Evolutionary conservation across 2,888 invertebrate species (phyloP).

Genomic region (Philonicus albiceps): DNA sequence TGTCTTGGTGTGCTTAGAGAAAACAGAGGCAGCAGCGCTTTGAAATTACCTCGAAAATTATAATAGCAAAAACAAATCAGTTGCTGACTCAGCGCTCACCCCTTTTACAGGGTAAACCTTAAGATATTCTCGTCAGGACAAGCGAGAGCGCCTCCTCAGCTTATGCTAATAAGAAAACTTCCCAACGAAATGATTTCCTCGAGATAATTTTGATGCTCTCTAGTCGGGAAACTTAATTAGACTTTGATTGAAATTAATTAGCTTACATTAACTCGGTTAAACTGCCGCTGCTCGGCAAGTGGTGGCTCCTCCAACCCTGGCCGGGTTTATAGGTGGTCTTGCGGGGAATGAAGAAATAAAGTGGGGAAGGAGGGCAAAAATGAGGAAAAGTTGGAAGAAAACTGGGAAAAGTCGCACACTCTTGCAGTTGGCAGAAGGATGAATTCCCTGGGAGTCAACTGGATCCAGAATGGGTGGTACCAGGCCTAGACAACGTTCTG

Average conservation of each 20-base stretch:
- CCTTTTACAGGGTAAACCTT: neutral
- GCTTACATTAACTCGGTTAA: conserved; percentile 44
- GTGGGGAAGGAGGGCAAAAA: neutral
- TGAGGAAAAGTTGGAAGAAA: conserved; percentile 8
- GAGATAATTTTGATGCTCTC: conserved; percentile 34
- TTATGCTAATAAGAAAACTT: conserved; percentile 39
- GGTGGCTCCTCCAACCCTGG: neutral
- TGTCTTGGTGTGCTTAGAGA: neutral
- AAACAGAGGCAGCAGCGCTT: neutral
- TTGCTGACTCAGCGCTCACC: neutral
- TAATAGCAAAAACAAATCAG: neutral
- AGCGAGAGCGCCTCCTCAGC: neutral
- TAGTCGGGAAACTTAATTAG: conserved; percentile 43
- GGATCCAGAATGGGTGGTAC: neutral
- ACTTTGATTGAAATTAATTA: conserved; percentile 45
- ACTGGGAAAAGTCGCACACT: neutral
- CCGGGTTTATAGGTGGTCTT: neutral
- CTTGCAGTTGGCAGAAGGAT: neutral
- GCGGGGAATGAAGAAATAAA: neutral
- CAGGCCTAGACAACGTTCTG: neutral
- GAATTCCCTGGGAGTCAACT: neutral
- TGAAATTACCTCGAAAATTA: neutral
- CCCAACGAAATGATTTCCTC: conserved; percentile 30
- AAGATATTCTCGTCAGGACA: neutral
- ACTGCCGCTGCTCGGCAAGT: conserved; percentile 17